Evolutionary conservation across 1,140 invertebrate genomes (phyloP).

Genomic region (Aphaenogaster ashmeadi): DNA sequence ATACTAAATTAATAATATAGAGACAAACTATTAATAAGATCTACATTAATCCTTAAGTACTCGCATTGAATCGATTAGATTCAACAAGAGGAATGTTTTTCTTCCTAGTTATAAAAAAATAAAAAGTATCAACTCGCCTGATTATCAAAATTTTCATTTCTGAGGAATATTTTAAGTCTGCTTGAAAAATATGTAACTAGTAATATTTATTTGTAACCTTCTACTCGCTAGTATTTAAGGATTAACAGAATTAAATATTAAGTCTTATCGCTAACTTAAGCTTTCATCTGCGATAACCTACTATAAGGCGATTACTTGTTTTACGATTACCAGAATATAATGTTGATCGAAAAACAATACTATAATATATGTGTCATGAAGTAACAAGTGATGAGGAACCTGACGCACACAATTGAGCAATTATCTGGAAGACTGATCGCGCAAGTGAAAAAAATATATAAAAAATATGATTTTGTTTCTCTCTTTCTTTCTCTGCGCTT

Average conservation of each 20-base stretch:
- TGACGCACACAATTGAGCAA: slow-evolving; percentile 27
- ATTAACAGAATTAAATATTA: slow-evolving; percentile 5
- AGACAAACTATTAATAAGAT: slow-evolving; percentile 1
- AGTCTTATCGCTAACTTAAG: neutral
- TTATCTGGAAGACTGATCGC: slow-evolving; percentile 44
- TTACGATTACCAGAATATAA: neutral
- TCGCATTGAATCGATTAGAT: neutral
- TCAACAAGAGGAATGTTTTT: neutral
- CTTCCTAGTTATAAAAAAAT: neutral
- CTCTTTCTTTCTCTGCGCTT: slow-evolving; percentile 19
- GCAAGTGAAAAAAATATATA: slow-evolving; percentile 33
- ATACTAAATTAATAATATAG: slow-evolving; percentile 25
- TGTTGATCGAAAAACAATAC: slow-evolving; percentile 10
- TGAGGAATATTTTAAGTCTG: neutral
- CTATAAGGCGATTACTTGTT: neutral
- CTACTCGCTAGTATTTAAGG: slow-evolving; percentile 7
- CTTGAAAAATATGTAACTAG: neutral
- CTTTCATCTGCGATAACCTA: slow-evolving; percentile 10
- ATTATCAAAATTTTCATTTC: slow-evolving; percentile 2
- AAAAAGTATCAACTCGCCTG: neutral
- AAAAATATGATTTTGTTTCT: neutral
- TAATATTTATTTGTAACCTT: neutral
- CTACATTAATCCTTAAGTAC: slow-evolving; percentile 19
- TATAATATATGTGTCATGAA: slow-evolving; percentile 5
- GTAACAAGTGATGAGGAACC: slow-evolving; percentile 49